Base-by-base conservation (phyloP, 2,888 invertebrate species). In the Formica aserva region DNA sequence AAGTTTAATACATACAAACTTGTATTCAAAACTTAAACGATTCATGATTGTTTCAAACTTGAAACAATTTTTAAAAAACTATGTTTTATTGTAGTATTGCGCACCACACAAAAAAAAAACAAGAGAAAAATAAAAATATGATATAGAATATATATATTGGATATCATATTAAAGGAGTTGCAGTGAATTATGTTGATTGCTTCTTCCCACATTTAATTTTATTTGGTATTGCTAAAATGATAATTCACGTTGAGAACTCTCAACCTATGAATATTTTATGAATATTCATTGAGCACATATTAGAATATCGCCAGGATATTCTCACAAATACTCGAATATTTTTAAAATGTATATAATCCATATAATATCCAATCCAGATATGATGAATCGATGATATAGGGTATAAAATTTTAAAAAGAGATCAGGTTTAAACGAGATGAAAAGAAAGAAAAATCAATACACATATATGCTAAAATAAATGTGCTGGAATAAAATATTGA, bases 251-350 rank as follows among this genome's bases (percentile, higher is more conserved):
- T 1, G 35, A 48, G 66, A 66, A 55, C 9, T 63, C 22, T 75
- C 67, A 26, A 55, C 5, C 67, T 55, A 77, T 29, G 67, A 77
- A 77, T 66, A 66, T 77, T 77, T 67, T 52, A 77, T 66, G 26
- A 77, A 77, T 66, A 55, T 77, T 66, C 67, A 66, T 77, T 66
- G 35, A 38, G 38, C 48, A 45, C 45, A 48, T 26, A 60, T 60
- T 72, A 57, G 48, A 48, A 48, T 13, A 66, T 52, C 26, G 26
- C 15, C n/a, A 67, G 38, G 13, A 66, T 66, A 67, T 67, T 77
- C 38, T 77, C 38, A 18, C 22, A 35, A 22, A 22, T 48, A 41
- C 52, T 38, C 38, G 38, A 52, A 52, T 35, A 52, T 66, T 48
- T 29, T 13, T 13, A 66, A 76, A 76, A 76, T 66, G 35, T 26